Base-by-base conservation (phyloP, 1,140 invertebrate species). In the Leptoteleia sp. region DNA sequence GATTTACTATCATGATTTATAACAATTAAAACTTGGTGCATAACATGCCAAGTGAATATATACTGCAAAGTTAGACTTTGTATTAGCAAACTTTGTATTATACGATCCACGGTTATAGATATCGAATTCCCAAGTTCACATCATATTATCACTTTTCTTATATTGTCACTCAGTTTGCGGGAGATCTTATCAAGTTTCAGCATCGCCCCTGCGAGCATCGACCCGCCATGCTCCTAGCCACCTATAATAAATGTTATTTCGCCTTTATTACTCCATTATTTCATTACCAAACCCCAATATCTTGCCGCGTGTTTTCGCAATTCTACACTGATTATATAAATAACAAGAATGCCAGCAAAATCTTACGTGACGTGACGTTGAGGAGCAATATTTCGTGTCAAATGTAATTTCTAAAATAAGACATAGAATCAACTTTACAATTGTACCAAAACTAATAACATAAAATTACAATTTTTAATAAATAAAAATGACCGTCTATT, bases 1-100 rank as follows among this genome's bases (percentile, higher is more conserved):
- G 40, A 43, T 59, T 59, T 43, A 43, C 25, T 59, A 45, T 59
- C 27, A 43, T 45, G 40, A 59, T 59, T 59, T 59, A 59, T 33
- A 33, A 59, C 38, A 45, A 59, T 59, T 59, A 59, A 59, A 59
- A 59, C 38, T 43, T 59, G 8, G 38, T 27, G 27, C 29, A 59
- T 43, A 59, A 59, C 54, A 59, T 22, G 15, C 16, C 54, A 45
- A 43, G 54, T 33, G 27, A 59, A n/a, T n/a, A 59, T 59, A 33
- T 45, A 59, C 38, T 33, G n/a, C 27, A 7, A 19, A 43, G 13
- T 59, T 59, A 33, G 40, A 59, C 25, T 59, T 59, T 59, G 54
- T 59, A 43, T 45, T 33, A 43, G 27, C 17, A 43, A 59, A 59
- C 38, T 59, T 59, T 13, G 38, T 59, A 45, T 59, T 59, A 59